A percentile compares a stretch with the other conserved stretches of the same genome.
phyloP scores from a whole-genome alignment of 92 coral and sea anemone genomes.

The Bergia puertoricense region DNA sequence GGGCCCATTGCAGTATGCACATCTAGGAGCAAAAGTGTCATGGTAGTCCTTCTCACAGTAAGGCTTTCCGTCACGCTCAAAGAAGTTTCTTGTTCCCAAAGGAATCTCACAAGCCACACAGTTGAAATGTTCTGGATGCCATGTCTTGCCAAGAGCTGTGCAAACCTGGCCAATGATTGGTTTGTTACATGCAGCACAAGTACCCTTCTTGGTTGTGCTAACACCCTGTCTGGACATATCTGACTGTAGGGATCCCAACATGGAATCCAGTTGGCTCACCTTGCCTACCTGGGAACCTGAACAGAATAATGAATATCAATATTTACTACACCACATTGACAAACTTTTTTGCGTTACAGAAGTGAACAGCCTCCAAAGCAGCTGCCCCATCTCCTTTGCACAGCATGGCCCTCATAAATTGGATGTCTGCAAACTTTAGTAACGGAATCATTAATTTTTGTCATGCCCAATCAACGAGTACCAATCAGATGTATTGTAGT shows the following conservation, averaged over 20 bases:
- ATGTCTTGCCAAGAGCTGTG: conserved; percentile 96
- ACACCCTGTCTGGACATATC: conserved; percentile 99
- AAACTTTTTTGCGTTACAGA: no score
- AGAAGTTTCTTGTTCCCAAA: conserved; percentile 90
- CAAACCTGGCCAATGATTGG: conserved; percentile 99
- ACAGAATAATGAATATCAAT: not conserved
- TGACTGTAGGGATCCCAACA: conserved; percentile 96
- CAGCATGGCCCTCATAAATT: no score
- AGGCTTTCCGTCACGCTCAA: conserved; percentile 98
- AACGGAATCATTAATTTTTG: no score
- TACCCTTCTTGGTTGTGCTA: conserved; percentile 96
- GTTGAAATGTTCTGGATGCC: conserved; percentile 99
- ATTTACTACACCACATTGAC: no score
- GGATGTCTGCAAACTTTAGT: no score
- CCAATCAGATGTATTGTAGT: no score
- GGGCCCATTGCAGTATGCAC: conserved; percentile 97
- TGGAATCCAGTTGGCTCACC: conserved; percentile 96
- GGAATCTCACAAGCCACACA: conserved; percentile 97
- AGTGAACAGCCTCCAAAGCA: no score
- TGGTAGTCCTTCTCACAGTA: conserved; percentile 97
- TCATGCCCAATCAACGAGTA: no score
- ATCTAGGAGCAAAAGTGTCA: conserved; percentile 96
- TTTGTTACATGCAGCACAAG: conserved; percentile 93
- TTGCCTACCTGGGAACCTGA: conserved; percentile 81
- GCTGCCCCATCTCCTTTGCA: no score